These are phyloP conservation scores for Pteruthius melanotis DNA, from an alignment of 2,113 vertebrate species.

Conservation along the genomic window DNA sequence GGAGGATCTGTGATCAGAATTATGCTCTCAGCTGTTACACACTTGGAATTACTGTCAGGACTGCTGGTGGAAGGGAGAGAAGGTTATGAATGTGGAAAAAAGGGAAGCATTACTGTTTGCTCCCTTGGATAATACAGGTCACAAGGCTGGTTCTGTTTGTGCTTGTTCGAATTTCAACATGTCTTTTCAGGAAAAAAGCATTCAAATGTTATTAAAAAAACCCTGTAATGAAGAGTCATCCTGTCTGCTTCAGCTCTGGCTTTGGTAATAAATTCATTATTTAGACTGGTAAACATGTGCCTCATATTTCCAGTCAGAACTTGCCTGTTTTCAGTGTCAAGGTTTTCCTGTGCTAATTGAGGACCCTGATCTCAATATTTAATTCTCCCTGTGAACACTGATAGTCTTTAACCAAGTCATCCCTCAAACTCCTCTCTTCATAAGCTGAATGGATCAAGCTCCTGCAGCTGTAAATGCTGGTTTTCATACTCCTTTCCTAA, in stretches of 20 bases:
- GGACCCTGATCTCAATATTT: not conserved
- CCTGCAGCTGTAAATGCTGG: not conserved
- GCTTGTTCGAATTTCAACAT: not conserved
- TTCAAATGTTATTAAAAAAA: not conserved
- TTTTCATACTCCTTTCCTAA: not conserved
- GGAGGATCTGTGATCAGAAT: not conserved
- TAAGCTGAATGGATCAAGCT: not conserved
- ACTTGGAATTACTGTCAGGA: not conserved
- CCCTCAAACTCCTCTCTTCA: not conserved
- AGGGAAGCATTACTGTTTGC: not conserved
- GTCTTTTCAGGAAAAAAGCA: not conserved
- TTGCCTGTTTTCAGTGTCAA: not conserved
- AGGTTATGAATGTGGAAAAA: not conserved
- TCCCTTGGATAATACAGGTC: not conserved
- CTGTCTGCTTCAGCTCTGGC: not conserved
- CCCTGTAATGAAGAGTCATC: not conserved
- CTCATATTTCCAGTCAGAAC: not conserved
- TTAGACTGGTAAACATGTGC: not conserved
- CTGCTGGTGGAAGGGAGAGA: not conserved
- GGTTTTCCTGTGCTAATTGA: not conserved
- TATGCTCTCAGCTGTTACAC: rapidly evolving
- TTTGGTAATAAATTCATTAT: not conserved
- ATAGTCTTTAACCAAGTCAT: not conserved
- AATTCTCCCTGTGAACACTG: not conserved
- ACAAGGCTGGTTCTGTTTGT: not conserved